Base-by-base conservation (phyloP, 64 coral and sea anemone genomes). In the Catalaphyllia jardinei region DNA sequence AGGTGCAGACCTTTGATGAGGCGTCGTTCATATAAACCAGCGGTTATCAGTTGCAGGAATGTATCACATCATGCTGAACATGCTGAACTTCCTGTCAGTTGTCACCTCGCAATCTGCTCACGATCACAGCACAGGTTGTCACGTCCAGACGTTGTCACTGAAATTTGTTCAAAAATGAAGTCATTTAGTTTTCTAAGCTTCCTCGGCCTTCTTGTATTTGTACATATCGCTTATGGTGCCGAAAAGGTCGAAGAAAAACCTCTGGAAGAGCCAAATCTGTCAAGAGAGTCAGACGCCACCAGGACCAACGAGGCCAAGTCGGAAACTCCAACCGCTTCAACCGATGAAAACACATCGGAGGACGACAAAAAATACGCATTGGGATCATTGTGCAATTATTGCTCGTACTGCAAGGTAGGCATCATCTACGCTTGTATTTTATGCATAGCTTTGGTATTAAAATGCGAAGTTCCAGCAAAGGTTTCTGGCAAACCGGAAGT, bases 321-420 rank as follows among this genome's bases (percentile, higher is more conserved):
- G 42, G 89, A 91, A 61, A 10, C 76, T 16, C 22, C 50, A 51
- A 79, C 49, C 8, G 33, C 35, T 46, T 63, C 81, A 71, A 51
- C 35, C 11, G 54, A 57, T 57, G 81, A 93, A 55, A 67, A 35
- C 74, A 52, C 33, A 46, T 9, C 60, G 27, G 64, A 73, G 50
- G 76, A 91, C 17, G 77, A 94, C 49, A 88, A 88, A 14, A 78
- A 90, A 62, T 94, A 98, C 62, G 92, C 79, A 0, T 30, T 93
- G 49, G 96, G 96, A 29, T 95, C 96, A 0, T 63, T 98, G 29
- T 98, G 96, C 51, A 92, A 92, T 35, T 98, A 98, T 33, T 98
- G 96, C 52, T 67, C 77, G 42, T 98, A 98, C 29, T 98, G 96
- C 62, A 98, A 98, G 96, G 96, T 98, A 95, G 67, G 62, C 15